A percentile compares a stretch with the other conserved stretches of the same genome.
Conservation (phyloP, 30 jellyfish, hydroid and myxozoan genomes). For the Phacellophora camtschatica region DNA sequence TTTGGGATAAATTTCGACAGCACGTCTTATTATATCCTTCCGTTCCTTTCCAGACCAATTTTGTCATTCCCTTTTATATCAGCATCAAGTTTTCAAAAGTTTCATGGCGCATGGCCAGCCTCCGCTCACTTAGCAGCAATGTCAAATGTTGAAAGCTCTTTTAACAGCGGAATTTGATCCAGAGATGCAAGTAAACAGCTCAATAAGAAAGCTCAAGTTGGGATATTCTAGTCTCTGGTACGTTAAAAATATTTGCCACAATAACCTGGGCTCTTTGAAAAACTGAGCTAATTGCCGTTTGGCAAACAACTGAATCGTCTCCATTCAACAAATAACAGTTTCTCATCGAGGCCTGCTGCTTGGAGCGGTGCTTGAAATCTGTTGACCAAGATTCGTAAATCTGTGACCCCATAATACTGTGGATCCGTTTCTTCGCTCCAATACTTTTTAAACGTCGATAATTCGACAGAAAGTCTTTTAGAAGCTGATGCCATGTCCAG, state of each 20-base stretch:
- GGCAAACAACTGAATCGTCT: slow-evolving; percentile 16
- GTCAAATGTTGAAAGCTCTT: slow-evolving; percentile 60
- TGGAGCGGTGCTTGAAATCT: slow-evolving; percentile 1
- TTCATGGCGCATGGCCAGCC: slow-evolving; percentile 24
- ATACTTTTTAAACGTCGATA: too few relatives aligned
- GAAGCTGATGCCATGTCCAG: too few relatives aligned
- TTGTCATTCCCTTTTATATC: slow-evolving; percentile 23
- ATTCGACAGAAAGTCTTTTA: too few relatives aligned
- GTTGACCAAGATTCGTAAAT: background rate
- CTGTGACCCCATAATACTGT: slow-evolving; percentile 16
- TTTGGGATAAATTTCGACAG: slow-evolving; percentile 12
- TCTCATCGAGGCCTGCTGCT: background rate
- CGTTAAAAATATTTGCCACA: slow-evolving; percentile 33
- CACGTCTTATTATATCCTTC: background rate
- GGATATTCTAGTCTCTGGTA: slow-evolving; percentile 38
- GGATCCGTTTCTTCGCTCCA: slow-evolving; percentile 37
- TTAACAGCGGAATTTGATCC: slow-evolving; percentile 68
- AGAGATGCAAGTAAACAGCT: slow-evolving; percentile 38
- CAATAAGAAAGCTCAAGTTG: slow-evolving; percentile 22
- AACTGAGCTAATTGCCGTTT: slow-evolving; percentile 3
- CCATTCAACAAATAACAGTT: slow-evolving; percentile 32
- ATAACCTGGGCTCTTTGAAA: background rate
- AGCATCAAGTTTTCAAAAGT: slow-evolving; percentile 44
- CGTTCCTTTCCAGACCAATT: slow-evolving; percentile 29
- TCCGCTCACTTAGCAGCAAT: slow-evolving; percentile 47